phyloP scores from a whole-genome alignment of 2,888 invertebrate genomes.

The Ophion costatus region DNA sequence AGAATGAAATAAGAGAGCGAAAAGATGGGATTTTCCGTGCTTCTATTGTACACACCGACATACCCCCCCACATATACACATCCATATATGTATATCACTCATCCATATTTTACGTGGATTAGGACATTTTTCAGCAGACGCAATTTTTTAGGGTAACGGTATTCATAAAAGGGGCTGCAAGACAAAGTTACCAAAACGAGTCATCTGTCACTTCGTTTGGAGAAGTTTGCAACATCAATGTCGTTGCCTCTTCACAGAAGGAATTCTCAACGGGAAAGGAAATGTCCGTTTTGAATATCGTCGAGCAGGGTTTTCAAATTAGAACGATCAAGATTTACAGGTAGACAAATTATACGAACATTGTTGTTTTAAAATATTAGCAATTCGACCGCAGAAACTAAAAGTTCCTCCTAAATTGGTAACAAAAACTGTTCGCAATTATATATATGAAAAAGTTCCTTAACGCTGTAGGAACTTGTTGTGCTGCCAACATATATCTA shows the following conservation, averaged over 20 bases:
- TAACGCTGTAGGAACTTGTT: no score
- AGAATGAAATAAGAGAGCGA: conserved; percentile 41
- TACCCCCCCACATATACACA: background rate
- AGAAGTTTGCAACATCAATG: background rate
- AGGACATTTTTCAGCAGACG: background rate
- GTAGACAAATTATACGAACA: no score
- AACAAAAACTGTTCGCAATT: no score
- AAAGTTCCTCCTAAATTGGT: no score
- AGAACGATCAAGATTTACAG: no score
- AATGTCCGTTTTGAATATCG: no score
- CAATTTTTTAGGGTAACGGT: background rate
- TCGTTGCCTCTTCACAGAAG: background rate
- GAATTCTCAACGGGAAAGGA: background rate
- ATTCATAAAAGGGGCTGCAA: background rate
- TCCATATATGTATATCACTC: background rate
- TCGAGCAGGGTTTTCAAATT: no score
- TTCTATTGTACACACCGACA: background rate
- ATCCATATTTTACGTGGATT: background rate
- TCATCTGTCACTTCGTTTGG: background rate
- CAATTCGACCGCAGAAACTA: no score
- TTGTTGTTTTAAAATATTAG: no score
- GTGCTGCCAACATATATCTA: no score
- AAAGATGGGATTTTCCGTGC: background rate
- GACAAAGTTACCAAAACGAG: background rate
- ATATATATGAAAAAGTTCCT: no score